Evolutionary conservation across 2,113 vertebrate species (phyloP).

Genomic region (Cyphomyrus discorhynchus): DNA sequence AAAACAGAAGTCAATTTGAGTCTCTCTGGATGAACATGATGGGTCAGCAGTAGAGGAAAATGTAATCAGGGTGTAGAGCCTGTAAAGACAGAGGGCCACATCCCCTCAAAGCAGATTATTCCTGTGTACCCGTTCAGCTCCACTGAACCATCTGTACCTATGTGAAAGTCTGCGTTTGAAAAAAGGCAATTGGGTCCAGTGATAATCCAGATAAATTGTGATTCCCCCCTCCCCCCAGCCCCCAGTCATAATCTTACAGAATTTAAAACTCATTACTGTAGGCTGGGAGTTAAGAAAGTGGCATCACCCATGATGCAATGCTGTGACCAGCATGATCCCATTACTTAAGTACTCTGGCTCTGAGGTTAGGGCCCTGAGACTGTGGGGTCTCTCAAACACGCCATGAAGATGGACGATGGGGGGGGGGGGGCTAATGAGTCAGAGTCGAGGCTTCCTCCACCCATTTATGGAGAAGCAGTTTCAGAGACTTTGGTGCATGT

Average conservation of each 20-base stretch:
- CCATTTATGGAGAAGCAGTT: background rate
- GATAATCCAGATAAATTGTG: background rate
- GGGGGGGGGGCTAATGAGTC: background rate
- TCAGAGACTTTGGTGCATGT: background rate
- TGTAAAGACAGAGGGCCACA: background rate
- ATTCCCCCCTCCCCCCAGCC: background rate
- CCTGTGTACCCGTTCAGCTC: background rate
- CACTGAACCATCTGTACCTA: background rate
- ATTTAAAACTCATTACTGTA: background rate
- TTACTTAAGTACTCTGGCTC: background rate
- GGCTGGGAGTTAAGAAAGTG: background rate
- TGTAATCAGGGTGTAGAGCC: background rate
- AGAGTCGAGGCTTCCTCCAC: background rate
- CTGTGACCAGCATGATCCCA: background rate
- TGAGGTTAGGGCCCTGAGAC: background rate
- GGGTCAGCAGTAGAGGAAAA: background rate
- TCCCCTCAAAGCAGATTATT: background rate
- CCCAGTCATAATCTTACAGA: background rate
- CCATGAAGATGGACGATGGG: background rate
- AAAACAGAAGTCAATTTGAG: background rate
- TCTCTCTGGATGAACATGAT: background rate
- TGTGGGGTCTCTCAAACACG: background rate
- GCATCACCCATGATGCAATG: background rate
- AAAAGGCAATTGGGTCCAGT: background rate
- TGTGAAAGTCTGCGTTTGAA: background rate